Base-by-base conservation (phyloP, 1,140 invertebrate species). In the Chelonus insularis region DNA sequence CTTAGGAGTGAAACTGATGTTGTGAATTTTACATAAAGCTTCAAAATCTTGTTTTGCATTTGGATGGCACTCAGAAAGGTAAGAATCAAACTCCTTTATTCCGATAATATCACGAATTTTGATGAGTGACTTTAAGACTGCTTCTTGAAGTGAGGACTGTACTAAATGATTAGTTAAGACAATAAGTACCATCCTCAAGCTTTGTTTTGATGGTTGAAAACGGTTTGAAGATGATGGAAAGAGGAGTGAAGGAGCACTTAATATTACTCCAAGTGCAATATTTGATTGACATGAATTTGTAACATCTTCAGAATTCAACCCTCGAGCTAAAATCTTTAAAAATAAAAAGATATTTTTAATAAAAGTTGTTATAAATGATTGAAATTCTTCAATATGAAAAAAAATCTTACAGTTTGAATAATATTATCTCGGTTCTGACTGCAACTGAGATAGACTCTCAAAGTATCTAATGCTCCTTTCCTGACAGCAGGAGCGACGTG, bases 401-500 rank as follows among this genome's bases (percentile, higher is more conserved):
- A 32, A 4, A 52, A 29, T 56, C 65, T 64, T 51, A 67, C 66
- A 52, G 67, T 71, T 62, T 68, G 71, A 2, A 78, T 68, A 6
- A 71, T 68, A 14, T 66, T 67, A 14, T 79, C 75, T 1, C 61
- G 68, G 12, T 81, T 71, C 0, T 65, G 64, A 7, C 86, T 87
- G 67, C 87, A 84, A 1, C 84, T 75, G 11, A 90, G 79, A 69
- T 89, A 90, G 7, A 88, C 85, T 51, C 87, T 83, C 1, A 91
- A 70, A 1, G 88, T 86, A 67, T 91, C 89, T 1, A 90, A 71
- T 2, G 89, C 88, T 5, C 87, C 88, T 73, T 91, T 91, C 9
- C 90, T 82, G 1, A 93, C 88, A 0, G 90, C 89, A 0, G 90
- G 90, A 0, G 89, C 89, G 12, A 84, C 78, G 70, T 92, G 89